These are phyloP conservation scores for Eudemis profundana DNA, from an alignment of 2,888 invertebrate genomes.

Conservation along the genomic window DNA sequence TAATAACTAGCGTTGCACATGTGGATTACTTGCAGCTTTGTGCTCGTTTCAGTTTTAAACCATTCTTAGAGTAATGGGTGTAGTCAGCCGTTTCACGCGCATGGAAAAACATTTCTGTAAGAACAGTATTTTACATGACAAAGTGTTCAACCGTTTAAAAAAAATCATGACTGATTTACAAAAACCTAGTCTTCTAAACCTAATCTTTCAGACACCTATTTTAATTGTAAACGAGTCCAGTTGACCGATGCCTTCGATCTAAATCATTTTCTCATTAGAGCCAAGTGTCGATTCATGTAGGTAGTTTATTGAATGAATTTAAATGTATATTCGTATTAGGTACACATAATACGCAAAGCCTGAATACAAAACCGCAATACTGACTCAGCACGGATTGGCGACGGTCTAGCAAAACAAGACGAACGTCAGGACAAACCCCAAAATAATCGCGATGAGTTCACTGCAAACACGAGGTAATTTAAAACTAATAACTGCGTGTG, in stretches of 20 bases:
- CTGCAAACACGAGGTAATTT: slow-evolving; percentile 3
- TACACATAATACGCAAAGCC: not conserved
- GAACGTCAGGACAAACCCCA: slow-evolving; percentile 11
- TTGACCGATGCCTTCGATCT: too few relatives aligned
- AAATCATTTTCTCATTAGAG: too few relatives aligned
- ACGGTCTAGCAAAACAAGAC: slow-evolving; percentile 4
- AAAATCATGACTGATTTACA: too few relatives aligned
- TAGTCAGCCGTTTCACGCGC: not conserved
- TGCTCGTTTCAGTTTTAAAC: not conserved
- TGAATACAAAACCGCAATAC: slow-evolving; percentile 20
- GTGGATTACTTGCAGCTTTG: slow-evolving; percentile 37
- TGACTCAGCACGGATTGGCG: slow-evolving; percentile 1
- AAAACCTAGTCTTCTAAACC: too few relatives aligned
- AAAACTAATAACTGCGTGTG: slow-evolving; percentile 21
- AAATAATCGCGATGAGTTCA: slow-evolving; percentile 9
- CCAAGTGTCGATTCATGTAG: too few relatives aligned
- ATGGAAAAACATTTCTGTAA: too few relatives aligned
- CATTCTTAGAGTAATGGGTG: not conserved
- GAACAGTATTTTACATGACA: too few relatives aligned
- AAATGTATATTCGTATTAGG: not conserved
- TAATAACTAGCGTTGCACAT: slow-evolving; percentile 41
- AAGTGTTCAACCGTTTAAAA: too few relatives aligned
- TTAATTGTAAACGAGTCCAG: too few relatives aligned
- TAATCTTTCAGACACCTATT: too few relatives aligned
- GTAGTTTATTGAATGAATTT: too few relatives aligned